phyloP scores from a whole-genome alignment of 2,888 invertebrate genomes.

The Tetrapedia diversipes region DNA sequence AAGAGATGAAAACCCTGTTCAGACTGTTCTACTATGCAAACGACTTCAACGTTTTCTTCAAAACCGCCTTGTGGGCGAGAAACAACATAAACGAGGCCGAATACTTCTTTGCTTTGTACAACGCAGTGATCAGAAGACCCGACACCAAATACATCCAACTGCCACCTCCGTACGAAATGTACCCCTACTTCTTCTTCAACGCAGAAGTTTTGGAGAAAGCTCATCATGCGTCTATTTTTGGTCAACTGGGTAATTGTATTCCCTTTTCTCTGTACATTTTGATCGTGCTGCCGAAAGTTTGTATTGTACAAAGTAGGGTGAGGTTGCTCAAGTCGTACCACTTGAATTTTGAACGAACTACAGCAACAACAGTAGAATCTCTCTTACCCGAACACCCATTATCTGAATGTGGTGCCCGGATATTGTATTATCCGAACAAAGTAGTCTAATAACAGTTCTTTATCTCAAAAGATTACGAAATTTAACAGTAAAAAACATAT shows the following conservation, averaged over 20 bases:
- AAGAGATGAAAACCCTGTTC: slow-evolving; percentile 78
- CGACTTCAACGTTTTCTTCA: slow-evolving; percentile 81
- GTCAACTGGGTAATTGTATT: slow-evolving; percentile 68
- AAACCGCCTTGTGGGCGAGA: slow-evolving; percentile 81
- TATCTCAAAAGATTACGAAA: too few relatives aligned
- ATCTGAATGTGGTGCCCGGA: too few relatives aligned
- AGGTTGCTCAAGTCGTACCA: too few relatives aligned
- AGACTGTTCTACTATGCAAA: slow-evolving; percentile 80
- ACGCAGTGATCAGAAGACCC: slow-evolving; percentile 85
- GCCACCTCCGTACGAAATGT: slow-evolving; percentile 88
- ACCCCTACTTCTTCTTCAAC: slow-evolving; percentile 87
- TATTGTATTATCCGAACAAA: too few relatives aligned
- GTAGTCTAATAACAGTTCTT: too few relatives aligned
- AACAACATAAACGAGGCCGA: slow-evolving; percentile 82
- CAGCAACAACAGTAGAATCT: too few relatives aligned
- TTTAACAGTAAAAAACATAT: too few relatives aligned
- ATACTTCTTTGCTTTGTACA: slow-evolving; percentile 86
- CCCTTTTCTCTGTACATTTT: neutral
- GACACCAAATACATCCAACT: slow-evolving; percentile 86
- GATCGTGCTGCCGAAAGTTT: too few relatives aligned
- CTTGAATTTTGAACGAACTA: too few relatives aligned
- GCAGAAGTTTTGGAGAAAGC: slow-evolving; percentile 84
- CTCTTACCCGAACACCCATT: too few relatives aligned
- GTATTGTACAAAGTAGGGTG: too few relatives aligned
- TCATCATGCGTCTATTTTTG: slow-evolving; percentile 82